Base-by-base conservation (phyloP, 1,140 invertebrate species). In the Mamestra configurata region DNA sequence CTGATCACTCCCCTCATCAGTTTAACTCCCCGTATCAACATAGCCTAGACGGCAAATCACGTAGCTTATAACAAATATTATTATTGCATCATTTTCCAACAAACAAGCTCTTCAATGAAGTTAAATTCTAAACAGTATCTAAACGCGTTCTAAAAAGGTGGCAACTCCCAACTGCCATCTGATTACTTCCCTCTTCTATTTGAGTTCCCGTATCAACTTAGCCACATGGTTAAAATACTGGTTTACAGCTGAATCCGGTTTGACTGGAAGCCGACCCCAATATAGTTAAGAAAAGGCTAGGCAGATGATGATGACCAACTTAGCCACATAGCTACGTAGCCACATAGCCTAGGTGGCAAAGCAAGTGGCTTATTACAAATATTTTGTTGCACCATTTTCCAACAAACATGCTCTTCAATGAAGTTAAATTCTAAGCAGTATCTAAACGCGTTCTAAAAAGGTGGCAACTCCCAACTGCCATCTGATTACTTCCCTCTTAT, bases 31-130 rank as follows among this genome's bases (percentile, higher is more conserved):
- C 15, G 4, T 51, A 59, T 59, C 55, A n/a, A 61, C 49, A 51
- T 51, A 27, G 24, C 13, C 15, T 59, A 31, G 55, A 24, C 31
- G 37, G 37, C 37, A 8, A 7, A 8, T 4, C 37, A 59, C 20
- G 61, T 40, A 7, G 6, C 37, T 40, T 40, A 37, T 37, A 37
- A 61, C 27, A 61, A 64, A 64, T 64, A 64, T 64, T 40, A 66
- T 40, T 35, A 20, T 20, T 66, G 35, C n/a, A 66, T 11, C 35
- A 20, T 35, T 66, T 35, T 40, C 40, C 18, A 4, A 64, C 59
- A 64, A 64, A 64, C n/a, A 18, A 43, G 35, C 13, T 40, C 61
- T 66, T 18, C 61, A 66, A 66, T 66, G 40, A 66, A 66, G 61
- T 66, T 10, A n/a, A 43, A 6, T 13, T 11, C 40, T 0, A 43